Evolutionary conservation across 2,888 invertebrate species (phyloP).

Genomic region (Aporophyla nigra): DNA sequence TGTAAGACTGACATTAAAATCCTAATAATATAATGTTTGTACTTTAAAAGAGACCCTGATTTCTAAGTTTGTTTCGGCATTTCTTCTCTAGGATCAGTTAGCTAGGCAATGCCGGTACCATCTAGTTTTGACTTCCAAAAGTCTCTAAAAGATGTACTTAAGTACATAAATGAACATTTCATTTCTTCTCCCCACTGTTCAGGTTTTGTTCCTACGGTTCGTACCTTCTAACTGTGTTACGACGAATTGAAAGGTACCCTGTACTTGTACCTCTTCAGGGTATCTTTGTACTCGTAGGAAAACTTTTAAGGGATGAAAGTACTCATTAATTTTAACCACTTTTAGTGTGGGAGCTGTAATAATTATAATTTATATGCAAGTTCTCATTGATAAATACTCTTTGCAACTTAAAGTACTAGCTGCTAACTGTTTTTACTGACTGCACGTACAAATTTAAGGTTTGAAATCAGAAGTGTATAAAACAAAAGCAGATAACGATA

Average conservation of each 20-base stretch:
- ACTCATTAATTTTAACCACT: not conserved
- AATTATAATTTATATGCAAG: not conserved
- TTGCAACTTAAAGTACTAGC: not conserved
- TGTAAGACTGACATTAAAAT: too few relatives aligned
- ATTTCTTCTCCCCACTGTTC: not conserved
- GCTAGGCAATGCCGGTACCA: too few relatives aligned
- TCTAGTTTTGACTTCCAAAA: too few relatives aligned
- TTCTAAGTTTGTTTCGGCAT: too few relatives aligned
- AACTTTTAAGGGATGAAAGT: too few relatives aligned
- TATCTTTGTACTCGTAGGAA: not conserved
- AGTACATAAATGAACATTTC: too few relatives aligned
- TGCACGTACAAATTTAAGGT: too few relatives aligned
- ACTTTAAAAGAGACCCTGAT: too few relatives aligned
- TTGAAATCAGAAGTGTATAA: not conserved
- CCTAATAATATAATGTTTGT: too few relatives aligned
- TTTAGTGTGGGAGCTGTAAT: not conserved
- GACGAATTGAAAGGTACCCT: not conserved
- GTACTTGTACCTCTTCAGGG: too few relatives aligned
- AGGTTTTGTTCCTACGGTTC: not conserved
- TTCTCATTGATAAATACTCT: not conserved
- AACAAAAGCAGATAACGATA: not conserved
- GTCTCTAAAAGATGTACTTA: too few relatives aligned
- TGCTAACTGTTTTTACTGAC: not conserved
- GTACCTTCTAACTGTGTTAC: not conserved
- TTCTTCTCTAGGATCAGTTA: too few relatives aligned